Conservation (phyloP, 2,888 invertebrate species). For the Eupithecia subumbrata region DNA sequence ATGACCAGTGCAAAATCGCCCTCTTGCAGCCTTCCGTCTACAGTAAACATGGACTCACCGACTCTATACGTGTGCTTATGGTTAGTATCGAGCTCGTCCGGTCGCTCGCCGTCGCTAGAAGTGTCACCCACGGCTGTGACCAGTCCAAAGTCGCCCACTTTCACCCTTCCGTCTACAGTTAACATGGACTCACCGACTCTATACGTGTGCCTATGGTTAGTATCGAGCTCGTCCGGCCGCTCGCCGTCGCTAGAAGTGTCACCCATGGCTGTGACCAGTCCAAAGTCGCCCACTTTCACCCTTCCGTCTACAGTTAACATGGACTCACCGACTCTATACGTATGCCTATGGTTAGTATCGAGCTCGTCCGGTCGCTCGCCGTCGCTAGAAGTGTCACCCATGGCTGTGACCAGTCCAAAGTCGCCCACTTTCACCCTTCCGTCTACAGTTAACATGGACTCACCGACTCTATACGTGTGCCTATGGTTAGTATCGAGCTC, state of each 20-base stretch:
- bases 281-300: too few relatives aligned
- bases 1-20: too few relatives aligned
- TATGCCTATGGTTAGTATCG: conserved; percentile 39
- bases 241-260: too few relatives aligned
- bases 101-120: conserved; percentile 58
- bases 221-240: too few relatives aligned
- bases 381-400: conserved; percentile 75
- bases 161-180: not conserved
- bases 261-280: too few relatives aligned
- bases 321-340: too few relatives aligned
- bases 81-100: conserved; percentile 54
- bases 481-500: too few relatives aligned
- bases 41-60: too few relatives aligned
- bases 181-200: not conserved
- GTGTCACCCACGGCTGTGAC: conserved; percentile 90
- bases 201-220: too few relatives aligned
- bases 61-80: conserved; percentile 86
- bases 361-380: conserved; percentile 52
- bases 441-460: not conserved
- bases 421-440: not conserved
- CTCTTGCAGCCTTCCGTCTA: too few relatives aligned
- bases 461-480: too few relatives aligned
- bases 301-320: too few relatives aligned
- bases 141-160: conserved; percentile 87
- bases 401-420: conserved; percentile 96